phyloP scores from a whole-genome alignment of 2,888 invertebrate genomes.

The Caenorhabditis doughertyi region DNA sequence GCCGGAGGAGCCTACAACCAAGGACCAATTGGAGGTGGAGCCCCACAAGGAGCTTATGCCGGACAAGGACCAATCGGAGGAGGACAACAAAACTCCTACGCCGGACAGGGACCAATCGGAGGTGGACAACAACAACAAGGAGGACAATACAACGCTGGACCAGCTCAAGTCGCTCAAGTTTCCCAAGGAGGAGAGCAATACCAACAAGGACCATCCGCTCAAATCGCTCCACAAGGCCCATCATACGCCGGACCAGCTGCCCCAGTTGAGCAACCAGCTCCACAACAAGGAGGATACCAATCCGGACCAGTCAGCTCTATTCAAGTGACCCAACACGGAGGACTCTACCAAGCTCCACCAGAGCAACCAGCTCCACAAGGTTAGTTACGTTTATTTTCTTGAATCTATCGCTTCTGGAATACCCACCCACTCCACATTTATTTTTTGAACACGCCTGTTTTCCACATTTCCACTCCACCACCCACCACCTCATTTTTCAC shows the following conservation, averaged over 20 bases:
- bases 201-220: constrained; percentile 33
- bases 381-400: constrained; percentile 31
- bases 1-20: constrained; percentile 17
- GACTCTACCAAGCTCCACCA: constrained; percentile 38
- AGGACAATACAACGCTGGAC: constrained; percentile 46
- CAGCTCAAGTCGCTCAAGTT: constrained; percentile 33
- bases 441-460: too few species aligned
- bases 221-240: constrained; percentile 34
- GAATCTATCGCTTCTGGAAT: too few species aligned
- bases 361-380: constrained; percentile 51
- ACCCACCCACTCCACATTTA: not conserved
- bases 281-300: constrained; percentile 59
- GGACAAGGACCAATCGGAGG: constrained; percentile 34
- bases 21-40: constrained; percentile 32
- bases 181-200: constrained; percentile 33
- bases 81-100: constrained; percentile 9
- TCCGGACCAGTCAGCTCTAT: constrained; percentile 64
- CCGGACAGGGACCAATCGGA: constrained; percentile 19
- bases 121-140: constrained; percentile 38
- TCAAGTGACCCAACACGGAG: constrained; percentile 58
- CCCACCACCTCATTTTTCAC: constrained; percentile 51
- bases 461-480: constrained; percentile 60
- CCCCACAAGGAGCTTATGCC: not conserved
- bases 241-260: constrained; percentile 56
- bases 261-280: constrained; percentile 21